Conservation (phyloP, 2,888 invertebrate genomes). For the Pelosia muscerda region DNA sequence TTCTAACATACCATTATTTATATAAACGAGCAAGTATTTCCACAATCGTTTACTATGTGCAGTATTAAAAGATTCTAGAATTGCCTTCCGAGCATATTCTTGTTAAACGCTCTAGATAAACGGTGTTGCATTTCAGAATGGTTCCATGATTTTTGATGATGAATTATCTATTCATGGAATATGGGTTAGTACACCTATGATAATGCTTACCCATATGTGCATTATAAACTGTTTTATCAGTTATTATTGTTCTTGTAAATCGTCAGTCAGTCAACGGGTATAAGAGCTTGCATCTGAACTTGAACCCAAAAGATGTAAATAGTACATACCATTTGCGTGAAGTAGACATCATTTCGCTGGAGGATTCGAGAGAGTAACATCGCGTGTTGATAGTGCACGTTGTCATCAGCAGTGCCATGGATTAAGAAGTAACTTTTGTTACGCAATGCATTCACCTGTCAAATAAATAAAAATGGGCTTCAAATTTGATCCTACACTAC, state of each 20-base stretch:
- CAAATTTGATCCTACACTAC: neutral
- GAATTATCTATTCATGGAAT: too few species aligned
- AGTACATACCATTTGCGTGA: constrained; percentile 94
- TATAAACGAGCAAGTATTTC: constrained; percentile 22
- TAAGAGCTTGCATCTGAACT: too few species aligned
- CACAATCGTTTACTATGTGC: constrained; percentile 13
- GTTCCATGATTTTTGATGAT: too few species aligned
- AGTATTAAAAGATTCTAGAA: constrained; percentile 14
- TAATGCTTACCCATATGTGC: too few species aligned
- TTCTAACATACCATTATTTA: constrained; percentile 26
- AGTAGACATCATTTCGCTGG: constrained; percentile 94
- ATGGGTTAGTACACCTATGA: too few species aligned
- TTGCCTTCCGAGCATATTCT: neutral
- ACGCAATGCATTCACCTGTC: constrained; percentile 75
- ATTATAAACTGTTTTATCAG: too few species aligned
- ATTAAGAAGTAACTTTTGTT: constrained; percentile 95
- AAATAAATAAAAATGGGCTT: neutral
- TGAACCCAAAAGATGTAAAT: neutral
- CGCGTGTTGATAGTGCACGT: constrained; percentile 99
- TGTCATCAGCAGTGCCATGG: constrained; percentile 98
- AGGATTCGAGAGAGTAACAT: constrained; percentile 96
- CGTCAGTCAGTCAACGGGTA: too few species aligned
- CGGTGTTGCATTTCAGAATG: too few species aligned
- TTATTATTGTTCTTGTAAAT: too few species aligned
- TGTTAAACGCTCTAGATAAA: too few species aligned